Conservation (phyloP, 2,888 invertebrate genomes). For the Clanis bilineata region DNA sequence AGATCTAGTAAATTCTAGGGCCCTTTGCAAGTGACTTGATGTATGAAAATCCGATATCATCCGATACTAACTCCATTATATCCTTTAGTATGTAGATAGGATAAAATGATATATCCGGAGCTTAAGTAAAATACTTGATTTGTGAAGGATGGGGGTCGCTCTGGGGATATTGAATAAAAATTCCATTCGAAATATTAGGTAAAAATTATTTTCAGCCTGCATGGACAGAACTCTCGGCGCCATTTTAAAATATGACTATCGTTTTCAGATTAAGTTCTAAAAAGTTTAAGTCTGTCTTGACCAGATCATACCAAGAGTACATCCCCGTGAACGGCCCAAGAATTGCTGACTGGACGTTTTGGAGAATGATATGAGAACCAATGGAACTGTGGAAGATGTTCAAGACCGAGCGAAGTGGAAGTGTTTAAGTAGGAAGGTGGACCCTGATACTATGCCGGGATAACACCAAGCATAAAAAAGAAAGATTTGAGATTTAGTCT, state of each 20-base stretch:
- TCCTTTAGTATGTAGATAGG: constrained; percentile 6
- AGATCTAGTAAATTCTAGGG: neutral
- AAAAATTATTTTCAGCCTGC: neutral
- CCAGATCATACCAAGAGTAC: too few species aligned
- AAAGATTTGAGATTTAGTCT: too few species aligned
- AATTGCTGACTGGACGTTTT: too few species aligned
- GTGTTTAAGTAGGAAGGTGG: too few species aligned
- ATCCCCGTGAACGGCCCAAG: too few species aligned
- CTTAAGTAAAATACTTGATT: constrained; percentile 9
- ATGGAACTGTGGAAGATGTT: too few species aligned
- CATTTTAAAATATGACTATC: neutral
- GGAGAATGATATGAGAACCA: too few species aligned
- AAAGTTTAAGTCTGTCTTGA: too few species aligned
- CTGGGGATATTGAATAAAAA: neutral
- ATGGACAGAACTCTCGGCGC: neutral
- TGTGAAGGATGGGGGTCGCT: neutral
- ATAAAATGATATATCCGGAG: constrained; percentile 1
- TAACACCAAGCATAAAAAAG: too few species aligned
- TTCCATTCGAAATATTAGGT: neutral
- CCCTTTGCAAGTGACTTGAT: neutral
- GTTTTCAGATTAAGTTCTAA: neutral
- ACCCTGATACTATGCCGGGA: too few species aligned
- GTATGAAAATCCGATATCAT: neutral
- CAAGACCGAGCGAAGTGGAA: too few species aligned
- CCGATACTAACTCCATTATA: constrained; percentile 15